Base-by-base conservation (phyloP, 2,888 invertebrate species). In the Panorpa germanica region DNA sequence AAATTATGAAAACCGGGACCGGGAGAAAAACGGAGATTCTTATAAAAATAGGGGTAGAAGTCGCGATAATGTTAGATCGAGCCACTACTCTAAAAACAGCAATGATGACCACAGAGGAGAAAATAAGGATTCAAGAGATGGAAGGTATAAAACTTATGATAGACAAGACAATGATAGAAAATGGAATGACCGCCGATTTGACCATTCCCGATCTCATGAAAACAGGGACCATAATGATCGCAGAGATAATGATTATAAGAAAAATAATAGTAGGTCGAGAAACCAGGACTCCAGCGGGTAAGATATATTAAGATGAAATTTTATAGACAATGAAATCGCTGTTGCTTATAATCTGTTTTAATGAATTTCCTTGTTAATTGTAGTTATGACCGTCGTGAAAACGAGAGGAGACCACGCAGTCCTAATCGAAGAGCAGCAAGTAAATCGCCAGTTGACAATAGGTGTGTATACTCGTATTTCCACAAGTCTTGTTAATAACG, bases 1-100 rank as follows among this genome's bases (percentile, higher is more conserved):
- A 13, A 24, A 32, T 28, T 14, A 24, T 7, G 14, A 27, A 14
- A 22, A 15, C 4, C 10, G 25, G 13, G 20, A 31, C 22, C 14
- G 15, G 12, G 28, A 21, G 20, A 14, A 29, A 7, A 13, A 14
- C 15, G 32, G 23, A 15, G 31, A 26, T n/a, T 15, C 28, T 23
- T 25, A 32, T 16, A 22, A 29, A 7, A 25, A 20, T n/a, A 11
- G 15, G 13, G 23, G 32, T 13, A 11, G 29, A 12, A 32, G 29
- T n/a, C 29, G 35, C 14, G 31, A 35, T 14, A 22, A 29, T 18
- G 29, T 34, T 8, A 5, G 13, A 2, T 34, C 34, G 3, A 18
- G 29, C 3, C 28, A 38, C 6, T 34, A 31, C 18, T 37, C 37
- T 6, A 32, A 36, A 4, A 25, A 38, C 6, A 13, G 20, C 20